Conservation (phyloP, 2,888 invertebrate species). For the Silvanus unidentatus region DNA sequence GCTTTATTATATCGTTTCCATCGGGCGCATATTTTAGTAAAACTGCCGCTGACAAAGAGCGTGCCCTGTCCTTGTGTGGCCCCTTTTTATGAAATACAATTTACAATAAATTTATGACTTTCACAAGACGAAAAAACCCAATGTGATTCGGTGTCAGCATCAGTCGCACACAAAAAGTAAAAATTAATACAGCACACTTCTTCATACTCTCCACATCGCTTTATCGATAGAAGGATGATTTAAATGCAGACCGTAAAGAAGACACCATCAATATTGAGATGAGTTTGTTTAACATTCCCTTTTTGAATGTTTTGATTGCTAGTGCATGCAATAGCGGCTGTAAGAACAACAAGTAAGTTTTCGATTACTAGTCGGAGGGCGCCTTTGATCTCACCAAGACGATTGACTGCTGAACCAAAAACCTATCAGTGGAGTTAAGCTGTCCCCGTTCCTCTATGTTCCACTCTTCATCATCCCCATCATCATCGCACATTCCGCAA, state of each 20-base stretch:
- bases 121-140: too few species aligned
- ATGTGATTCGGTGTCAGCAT: too few species aligned
- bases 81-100: conserved; percentile 4
- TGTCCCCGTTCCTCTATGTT: conserved; percentile 9
- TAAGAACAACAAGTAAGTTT: conserved; percentile 31
- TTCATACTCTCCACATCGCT: too few species aligned
- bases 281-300: conserved; percentile 1
- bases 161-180: too few species aligned
- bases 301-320: not conserved
- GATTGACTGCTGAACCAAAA: conserved; percentile 5
- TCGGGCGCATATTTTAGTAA: conserved; percentile 17
- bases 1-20: conserved; percentile 36
- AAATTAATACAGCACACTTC: too few species aligned
- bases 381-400: conserved; percentile 29
- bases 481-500: too few species aligned
- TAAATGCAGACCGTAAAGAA: not conserved
- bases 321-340: conserved; percentile 1
- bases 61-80: too few species aligned
- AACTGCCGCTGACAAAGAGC: conserved; percentile 25
- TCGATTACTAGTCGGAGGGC: conserved; percentile 26
- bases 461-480: conserved; percentile 8
- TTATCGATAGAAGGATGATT: not conserved
- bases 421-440: conserved; percentile 15
- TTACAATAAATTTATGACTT: conserved; percentile 1
- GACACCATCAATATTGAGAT: not conserved